Evolutionary conservation across 2,888 invertebrate species (phyloP).

Genomic region (Epirrhoe alternata): DNA sequence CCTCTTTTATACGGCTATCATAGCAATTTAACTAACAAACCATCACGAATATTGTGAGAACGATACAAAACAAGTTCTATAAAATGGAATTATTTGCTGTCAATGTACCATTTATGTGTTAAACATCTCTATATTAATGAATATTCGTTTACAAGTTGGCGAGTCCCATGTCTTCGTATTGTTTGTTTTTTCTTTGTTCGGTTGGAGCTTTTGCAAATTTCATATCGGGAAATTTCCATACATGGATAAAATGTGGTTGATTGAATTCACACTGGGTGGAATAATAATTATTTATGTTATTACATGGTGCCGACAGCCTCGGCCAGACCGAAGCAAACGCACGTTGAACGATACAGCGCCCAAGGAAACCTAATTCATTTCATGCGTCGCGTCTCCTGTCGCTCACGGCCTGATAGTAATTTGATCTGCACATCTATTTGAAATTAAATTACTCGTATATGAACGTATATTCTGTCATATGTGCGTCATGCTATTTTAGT

Average conservation of each 20-base stretch:
- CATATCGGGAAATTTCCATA: constrained; percentile 13
- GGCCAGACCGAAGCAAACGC: constrained; percentile 49
- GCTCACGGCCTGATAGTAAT: constrained; percentile 66
- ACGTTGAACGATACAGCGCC: constrained; percentile 59
- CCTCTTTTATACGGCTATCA: constrained; percentile 51
- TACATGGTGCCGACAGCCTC: constrained; percentile 47
- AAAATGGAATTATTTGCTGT: constrained; percentile 46
- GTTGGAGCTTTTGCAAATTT: constrained; percentile 14
- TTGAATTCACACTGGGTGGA: constrained; percentile 49
- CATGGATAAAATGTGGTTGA: constrained; percentile 42
- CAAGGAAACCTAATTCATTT: constrained; percentile 68
- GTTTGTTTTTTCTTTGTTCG: constrained; percentile 10
- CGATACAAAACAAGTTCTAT: constrained; percentile 47
- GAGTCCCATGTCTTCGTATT: constrained; percentile 17
- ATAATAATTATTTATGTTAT: constrained; percentile 58
- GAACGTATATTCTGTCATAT: constrained; percentile 45
- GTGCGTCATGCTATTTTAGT: constrained; percentile 6
- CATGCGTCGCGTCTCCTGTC: constrained; percentile 66
- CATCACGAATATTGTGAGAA: constrained; percentile 54
- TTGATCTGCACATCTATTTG: constrained; percentile 68
- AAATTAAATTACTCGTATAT: constrained; percentile 66
- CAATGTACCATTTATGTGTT: constrained; percentile 48
- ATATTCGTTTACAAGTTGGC: constrained; percentile 15
- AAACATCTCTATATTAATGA: constrained; percentile 37
- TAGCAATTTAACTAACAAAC: constrained; percentile 55